Evolutionary conservation across 2,888 invertebrate species (phyloP), one percentile per base, ranked within the genome.

Genomic region (Lasiommata megera): DNA sequence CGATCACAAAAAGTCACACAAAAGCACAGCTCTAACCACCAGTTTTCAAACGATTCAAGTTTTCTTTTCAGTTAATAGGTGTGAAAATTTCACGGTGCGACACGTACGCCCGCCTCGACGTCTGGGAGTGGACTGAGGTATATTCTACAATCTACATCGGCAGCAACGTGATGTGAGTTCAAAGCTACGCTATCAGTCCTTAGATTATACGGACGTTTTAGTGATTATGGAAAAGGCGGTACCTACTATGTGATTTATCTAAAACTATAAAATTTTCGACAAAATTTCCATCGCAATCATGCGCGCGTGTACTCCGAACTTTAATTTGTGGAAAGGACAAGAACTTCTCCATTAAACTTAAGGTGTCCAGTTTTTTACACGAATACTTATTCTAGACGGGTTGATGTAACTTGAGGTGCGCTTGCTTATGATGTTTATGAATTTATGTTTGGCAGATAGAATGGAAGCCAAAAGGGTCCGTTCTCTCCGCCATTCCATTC

Each of bases 131-230:
- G 56, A 71, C 71, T 71, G 70, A 65, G 52, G 64, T 51, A 54
- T 11, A 11, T 23, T 9, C 52, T 23, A n/a, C 23, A 18, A 43
- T 11, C 9, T 43, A 38, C 28, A 14, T 12, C 37, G 34, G 12
- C 36, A 18, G 18, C 11, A 47, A n/a, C n/a, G 58, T 44, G 41
- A 54, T 48, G 56, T 31, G 71, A 70, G 69, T 70, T 68, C 66
- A 62, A 74, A 74, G 66, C 64, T 58, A 62, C 65, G 60, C 65
- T 61, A 63, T 71, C 71, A 70, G 69, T 66, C 69, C 65, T 64
- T 64, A 67, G 61, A 62, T 65, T 67, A 58, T 47, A 54, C 47
- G 28, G 56, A 54, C 53, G 56, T 61, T 57, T 50, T 31, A 46
- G 50, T 61, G 54, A 61, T 58, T 50, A 58, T 59, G 52, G 56